Base-by-base conservation (phyloP, 2,113 vertebrate species). In the Rhinichthys klamathensis region DNA sequence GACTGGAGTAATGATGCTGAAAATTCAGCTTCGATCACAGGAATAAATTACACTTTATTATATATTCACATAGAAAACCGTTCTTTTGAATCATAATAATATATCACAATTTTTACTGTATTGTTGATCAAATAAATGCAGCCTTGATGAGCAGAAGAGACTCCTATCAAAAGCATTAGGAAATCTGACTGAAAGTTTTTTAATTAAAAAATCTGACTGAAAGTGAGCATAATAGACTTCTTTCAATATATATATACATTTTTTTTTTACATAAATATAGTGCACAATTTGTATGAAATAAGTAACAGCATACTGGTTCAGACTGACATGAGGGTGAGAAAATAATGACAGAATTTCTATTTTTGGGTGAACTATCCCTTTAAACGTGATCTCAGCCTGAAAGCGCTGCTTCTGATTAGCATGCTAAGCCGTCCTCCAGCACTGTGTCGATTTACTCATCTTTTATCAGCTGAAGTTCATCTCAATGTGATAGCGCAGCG, bases 361-460 rank as follows among this genome's bases (percentile, higher is more conserved):
- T 25, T 35, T 10, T 10, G 15, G 21, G 18, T 77, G 30, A 23
- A 23, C 18, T 77, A 11, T 32, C 15, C 16, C 27, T 30, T 25
- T 38, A n/a, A 60, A 8, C 13, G 23, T 61, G 58, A 80, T 80
- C 56, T 63, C 1, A 9, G 44, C 44, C 6, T 75, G 73, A 51
- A 51, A 75, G 49, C 23, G 9, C 73, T 46, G 44, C 6, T 3
- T 44, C 13, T 80, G 13, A 80, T 80, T 65, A 65, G 60, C n/a
- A 67, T 69, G 61, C 58, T 67, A 32, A 82, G 9, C 6, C 27
- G 5, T 69, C 80, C 63, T 69, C 80, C 38, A 51, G 8, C 80
- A 21, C 63, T 82, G 80, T 65, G 78, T 80, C 60, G 67, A 44
- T 49, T 49, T 80, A 80, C 35, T 80, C 78, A 23, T 80, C 56